Conservation (phyloP, 1,140 invertebrate species). For the Bursaphelenchus mucronatus region DNA sequence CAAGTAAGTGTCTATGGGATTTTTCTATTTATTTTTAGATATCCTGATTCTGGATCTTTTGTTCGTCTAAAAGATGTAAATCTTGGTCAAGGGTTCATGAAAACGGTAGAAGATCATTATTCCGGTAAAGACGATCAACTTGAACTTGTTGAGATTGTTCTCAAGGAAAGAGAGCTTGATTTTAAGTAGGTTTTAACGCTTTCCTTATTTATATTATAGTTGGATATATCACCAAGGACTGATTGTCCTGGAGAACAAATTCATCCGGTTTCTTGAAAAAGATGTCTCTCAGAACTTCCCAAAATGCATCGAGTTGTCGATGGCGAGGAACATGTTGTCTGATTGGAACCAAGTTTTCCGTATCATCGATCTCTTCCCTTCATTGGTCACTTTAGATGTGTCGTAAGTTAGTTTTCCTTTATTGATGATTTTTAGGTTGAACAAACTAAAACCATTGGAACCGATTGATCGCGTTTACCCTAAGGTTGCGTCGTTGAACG, state of each 20-base stretch:
- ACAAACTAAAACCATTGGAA: not conserved
- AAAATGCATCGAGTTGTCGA: constrained; percentile 3
- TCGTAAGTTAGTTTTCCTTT: constrained; percentile 11
- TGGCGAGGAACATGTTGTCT: constrained; percentile 5
- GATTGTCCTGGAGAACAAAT: constrained; percentile 4
- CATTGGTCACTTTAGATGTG: constrained; percentile 21
- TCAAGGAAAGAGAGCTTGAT: constrained; percentile 5
- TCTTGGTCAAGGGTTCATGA: constrained; percentile 29
- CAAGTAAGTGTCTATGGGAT: constrained; percentile 24
- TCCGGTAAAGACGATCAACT: not conserved
- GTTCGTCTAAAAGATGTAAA: constrained; percentile 29
- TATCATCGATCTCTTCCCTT: constrained; percentile 20
- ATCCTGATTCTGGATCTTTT: constrained; percentile 38
- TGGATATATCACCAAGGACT: not conserved
- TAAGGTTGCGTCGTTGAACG: constrained; percentile 9
- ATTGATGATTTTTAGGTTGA: constrained; percentile 4
- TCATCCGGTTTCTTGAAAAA: constrained; percentile 6
- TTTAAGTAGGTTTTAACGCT: constrained; percentile 3
- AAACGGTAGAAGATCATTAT: constrained; percentile 27
- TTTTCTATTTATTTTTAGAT: constrained; percentile 26
- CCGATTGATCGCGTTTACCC: no score
- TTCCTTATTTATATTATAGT: constrained; percentile 7
- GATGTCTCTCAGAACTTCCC: not conserved
- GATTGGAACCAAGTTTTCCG: constrained; percentile 17
- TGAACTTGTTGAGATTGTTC: constrained; percentile 9